A percentile compares a stretch with the other conserved stretches of the same genome.
Evolutionary conservation across 2,888 invertebrate species (phyloP).

Genomic region (Lottia gigantea): DNA sequence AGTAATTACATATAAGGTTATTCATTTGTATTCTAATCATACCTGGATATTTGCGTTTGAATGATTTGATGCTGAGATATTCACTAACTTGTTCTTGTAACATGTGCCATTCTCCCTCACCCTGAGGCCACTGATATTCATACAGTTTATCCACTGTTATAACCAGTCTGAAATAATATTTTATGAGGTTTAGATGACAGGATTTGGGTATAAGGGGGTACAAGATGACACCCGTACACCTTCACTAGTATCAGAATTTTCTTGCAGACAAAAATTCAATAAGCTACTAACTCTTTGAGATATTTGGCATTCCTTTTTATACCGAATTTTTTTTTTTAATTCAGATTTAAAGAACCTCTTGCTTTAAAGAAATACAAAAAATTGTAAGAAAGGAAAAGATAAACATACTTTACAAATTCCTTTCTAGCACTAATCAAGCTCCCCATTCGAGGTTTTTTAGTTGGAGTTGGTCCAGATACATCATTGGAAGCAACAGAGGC

Average conservation of each 20-base stretch:
- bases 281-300: too few relatives aligned
- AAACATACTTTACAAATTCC: background rate
- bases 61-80: conserved; percentile 93
- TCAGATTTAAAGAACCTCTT: too few relatives aligned
- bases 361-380: too few relatives aligned
- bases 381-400: too few relatives aligned
- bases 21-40: conserved; percentile 8
- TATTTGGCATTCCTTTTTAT: too few relatives aligned
- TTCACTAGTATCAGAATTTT: too few relatives aligned
- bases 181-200: too few relatives aligned
- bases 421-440: background rate
- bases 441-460: background rate
- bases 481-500: background rate
- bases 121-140: conserved; percentile 92
- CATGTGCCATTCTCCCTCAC: conserved; percentile 85
- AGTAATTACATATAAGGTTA: too few relatives aligned
- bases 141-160: conserved; percentile 84
- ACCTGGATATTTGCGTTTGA: conserved; percentile 83
- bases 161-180: background rate
- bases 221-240: too few relatives aligned
- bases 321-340: too few relatives aligned
- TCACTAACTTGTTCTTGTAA: conserved; percentile 96
- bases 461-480: background rate
- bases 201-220: too few relatives aligned
- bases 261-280: too few relatives aligned